A percentile compares a stretch with the other conserved stretches of the same genome.
phyloP scores from a whole-genome alignment of 2,797 vertebrate genomes.

The Coilia nasus region DNA sequence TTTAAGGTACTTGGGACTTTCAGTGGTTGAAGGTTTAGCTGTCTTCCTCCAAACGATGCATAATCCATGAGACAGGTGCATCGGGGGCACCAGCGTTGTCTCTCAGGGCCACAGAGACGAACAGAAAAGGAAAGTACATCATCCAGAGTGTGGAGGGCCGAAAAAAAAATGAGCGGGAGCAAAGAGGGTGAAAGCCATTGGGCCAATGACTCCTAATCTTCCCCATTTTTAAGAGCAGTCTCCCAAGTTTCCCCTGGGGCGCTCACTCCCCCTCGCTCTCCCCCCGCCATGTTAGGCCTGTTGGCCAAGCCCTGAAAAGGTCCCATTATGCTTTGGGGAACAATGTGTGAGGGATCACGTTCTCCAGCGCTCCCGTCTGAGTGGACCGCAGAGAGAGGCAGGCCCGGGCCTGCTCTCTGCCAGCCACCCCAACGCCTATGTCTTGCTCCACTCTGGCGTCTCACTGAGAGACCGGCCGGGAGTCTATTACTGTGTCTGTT shows the following conservation, averaged over 20 bases:
- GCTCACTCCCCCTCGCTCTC: slow-evolving; percentile 44
- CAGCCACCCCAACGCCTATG: slow-evolving; percentile 60
- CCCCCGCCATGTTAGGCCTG: slow-evolving; percentile 52
- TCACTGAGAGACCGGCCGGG: slow-evolving; percentile 61
- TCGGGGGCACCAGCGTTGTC: neutral
- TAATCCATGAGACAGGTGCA: neutral
- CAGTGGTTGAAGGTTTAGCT: neutral
- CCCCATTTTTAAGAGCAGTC: slow-evolving; percentile 78
- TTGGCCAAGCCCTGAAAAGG: slow-evolving; percentile 74
- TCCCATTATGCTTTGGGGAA: slow-evolving; percentile 75
- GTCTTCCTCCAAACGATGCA: neutral
- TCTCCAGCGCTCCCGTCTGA: slow-evolving; percentile 75
- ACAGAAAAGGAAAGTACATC: slow-evolving; percentile 2
- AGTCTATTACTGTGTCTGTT: slow-evolving; percentile 75
- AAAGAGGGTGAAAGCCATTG: slow-evolving; percentile 48
- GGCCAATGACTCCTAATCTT: slow-evolving; percentile 61
- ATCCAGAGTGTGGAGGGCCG: neutral
- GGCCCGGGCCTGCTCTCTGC: slow-evolving; percentile 61
- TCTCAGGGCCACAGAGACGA: neutral
- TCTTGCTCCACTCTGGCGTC: slow-evolving; percentile 54
- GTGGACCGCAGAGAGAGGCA: slow-evolving; percentile 60
- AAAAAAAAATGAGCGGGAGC: neutral
- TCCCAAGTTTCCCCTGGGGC: slow-evolving; percentile 78
- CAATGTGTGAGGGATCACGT: slow-evolving; percentile 81
- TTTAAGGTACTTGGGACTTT: neutral